Percentiles rank a stretch among this genome's conserved stretches.
These are phyloP conservation scores for Epiblema foenella DNA, from an alignment of 2,888 invertebrate species.

Conservation along the genomic window DNA sequence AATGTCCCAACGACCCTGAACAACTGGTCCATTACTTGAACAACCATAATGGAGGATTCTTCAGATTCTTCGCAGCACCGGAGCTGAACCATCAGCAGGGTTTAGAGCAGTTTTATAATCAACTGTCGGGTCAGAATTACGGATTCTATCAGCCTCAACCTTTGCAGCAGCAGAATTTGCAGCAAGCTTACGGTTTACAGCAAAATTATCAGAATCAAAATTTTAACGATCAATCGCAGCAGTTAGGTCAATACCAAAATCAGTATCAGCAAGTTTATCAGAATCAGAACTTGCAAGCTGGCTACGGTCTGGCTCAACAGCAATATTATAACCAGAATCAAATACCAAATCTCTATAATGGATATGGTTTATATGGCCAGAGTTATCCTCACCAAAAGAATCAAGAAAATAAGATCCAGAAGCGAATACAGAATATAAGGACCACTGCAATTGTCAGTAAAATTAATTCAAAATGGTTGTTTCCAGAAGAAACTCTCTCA, in stretches of 20 bases:
- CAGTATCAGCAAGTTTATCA: constrained; percentile 7
- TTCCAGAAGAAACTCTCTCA: constrained; percentile 57
- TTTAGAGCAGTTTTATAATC: constrained; percentile 72
- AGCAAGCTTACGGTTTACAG: constrained; percentile 32
- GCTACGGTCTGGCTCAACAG: not conserved
- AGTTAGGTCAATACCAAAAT: constrained; percentile 14
- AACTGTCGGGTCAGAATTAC: constrained; percentile 52
- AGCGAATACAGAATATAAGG: constrained; percentile 70
- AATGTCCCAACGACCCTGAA: constrained; percentile 90
- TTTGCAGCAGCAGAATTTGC: constrained; percentile 35
- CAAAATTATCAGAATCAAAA: constrained; percentile 21
- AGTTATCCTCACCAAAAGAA: constrained; percentile 56
- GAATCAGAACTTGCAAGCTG: constrained; percentile 3
- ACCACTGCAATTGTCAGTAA: constrained; percentile 48
- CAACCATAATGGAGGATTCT: constrained; percentile 94
- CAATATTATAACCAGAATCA: constrained; percentile 42
- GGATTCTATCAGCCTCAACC: constrained; percentile 41
- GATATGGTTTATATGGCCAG: constrained; percentile 52
- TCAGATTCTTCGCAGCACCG: constrained; percentile 89
- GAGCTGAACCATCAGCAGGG: constrained; percentile 60
- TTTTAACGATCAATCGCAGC: constrained; percentile 2
- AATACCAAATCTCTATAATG: constrained; percentile 46
- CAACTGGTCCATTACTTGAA: constrained; percentile 91
- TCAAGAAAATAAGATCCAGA: constrained; percentile 56
- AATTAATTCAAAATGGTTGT: constrained; percentile 59